Base-by-base conservation (phyloP, 2,113 vertebrate species). In the Osmerus mordax region DNA sequence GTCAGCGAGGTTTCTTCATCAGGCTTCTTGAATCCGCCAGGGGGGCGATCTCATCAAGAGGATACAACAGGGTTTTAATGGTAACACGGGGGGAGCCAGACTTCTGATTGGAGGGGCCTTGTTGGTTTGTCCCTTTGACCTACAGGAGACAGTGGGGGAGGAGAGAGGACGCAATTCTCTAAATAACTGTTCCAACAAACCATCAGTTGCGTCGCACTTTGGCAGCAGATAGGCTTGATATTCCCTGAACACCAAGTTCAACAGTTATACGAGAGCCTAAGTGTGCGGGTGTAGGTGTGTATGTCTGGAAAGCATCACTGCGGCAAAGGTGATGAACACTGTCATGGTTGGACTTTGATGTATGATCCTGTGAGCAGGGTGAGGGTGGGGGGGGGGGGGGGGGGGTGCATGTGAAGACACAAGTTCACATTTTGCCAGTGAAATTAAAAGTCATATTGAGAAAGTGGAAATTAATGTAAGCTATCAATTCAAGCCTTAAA, bases 401-500 rank as follows among this genome's bases (percentile, higher is more conserved):
- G 83, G 41, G 72, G 56, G 83, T 83, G 81, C 56, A 55, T 51
- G 32, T 19, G 61, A 73, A 67, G 76, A 84, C 75, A 75, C 77
- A 66, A 79, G 87, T 74, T 78, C 25, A 76, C 73, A 14, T 32
- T 83, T 83, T 77, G 82, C 2, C 18, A 72, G 72, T 47, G 32
- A 85, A 89, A 88, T 90, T 86, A 88, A 88, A 88, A 87, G 84
- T 87, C 82, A 87, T 83, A 86, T 84, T 77, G 79, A 87, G 81
- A 88, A 82, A 87, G 85, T 82, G 88, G 84, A 87, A 89, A 90
- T 90, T 85, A 89, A 91, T 91, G 87, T 78, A 78, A 81, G 85
- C 86, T 84, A 90, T 92, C 87, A 89, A 90, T 90, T 90, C 79
- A 72, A 76, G 83, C 71, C 81, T 80, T 88, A 78, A 73, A 56